Evolutionary conservation across 2,888 invertebrate genomes (phyloP).

Genomic region (Spatulosminthurus flaviceps): DNA sequence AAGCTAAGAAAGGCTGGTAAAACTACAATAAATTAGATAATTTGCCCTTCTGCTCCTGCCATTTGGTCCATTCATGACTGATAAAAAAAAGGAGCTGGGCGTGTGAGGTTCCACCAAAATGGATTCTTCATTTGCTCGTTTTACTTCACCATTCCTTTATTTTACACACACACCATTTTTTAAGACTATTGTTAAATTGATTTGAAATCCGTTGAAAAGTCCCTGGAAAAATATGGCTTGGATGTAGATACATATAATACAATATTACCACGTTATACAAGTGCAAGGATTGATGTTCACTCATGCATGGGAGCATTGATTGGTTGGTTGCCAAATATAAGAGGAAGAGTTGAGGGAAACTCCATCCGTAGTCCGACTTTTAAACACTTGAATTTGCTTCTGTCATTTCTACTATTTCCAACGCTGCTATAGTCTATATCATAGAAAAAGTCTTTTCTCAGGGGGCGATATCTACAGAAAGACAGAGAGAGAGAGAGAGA

Average conservation of each 20-base stretch:
- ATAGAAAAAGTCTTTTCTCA: conserved; percentile 3
- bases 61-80: neutral
- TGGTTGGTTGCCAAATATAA: conserved; percentile 18
- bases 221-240: too few relatives aligned
- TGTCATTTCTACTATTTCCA: neutral
- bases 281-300: neutral
- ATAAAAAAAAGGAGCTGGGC: neutral
- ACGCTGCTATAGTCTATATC: too few relatives aligned
- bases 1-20: too few relatives aligned
- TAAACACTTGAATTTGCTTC: conserved; percentile 7
- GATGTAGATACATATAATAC: too few relatives aligned
- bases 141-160: neutral
- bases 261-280: too few relatives aligned
- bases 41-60: neutral
- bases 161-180: conserved; percentile 10
- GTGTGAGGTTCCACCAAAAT: neutral
- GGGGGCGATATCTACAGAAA: too few relatives aligned
- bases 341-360: conserved; percentile 21
- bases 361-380: neutral
- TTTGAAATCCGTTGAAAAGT: neutral
- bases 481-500: too few relatives aligned
- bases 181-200: neutral
- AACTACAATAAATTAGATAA: neutral
- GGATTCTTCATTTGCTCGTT: neutral
- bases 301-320: conserved; percentile 18